These are phyloP conservation scores for Labia minor DNA, from an alignment of 2,888 invertebrate species.

Conservation along the genomic window DNA sequence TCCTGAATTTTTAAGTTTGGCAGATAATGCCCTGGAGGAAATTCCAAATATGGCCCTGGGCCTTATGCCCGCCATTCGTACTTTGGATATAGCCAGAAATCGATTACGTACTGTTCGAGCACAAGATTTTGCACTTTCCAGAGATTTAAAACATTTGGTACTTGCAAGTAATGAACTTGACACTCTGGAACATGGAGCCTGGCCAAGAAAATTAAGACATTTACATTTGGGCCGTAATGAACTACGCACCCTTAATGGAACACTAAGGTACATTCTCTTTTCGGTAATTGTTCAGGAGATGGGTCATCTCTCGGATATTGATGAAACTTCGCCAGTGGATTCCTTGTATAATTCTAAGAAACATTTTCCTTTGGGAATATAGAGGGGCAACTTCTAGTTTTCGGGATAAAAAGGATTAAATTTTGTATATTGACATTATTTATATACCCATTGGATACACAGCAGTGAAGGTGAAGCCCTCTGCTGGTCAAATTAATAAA, in stretches of 20 bases:
- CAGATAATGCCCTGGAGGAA: constrained; percentile 63
- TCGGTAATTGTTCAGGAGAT: too few species aligned
- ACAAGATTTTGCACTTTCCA: constrained; percentile 42
- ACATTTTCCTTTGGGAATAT: too few species aligned
- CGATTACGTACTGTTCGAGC: constrained; percentile 61
- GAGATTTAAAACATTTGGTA: constrained; percentile 53
- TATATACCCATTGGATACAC: too few species aligned
- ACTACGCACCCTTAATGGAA: constrained; percentile 61
- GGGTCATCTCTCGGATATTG: too few species aligned
- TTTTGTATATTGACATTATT: too few species aligned
- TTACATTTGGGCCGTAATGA: constrained; percentile 67
- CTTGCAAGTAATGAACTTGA: constrained; percentile 66
- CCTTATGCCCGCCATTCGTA: constrained; percentile 64
- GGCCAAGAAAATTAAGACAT: constrained; percentile 56
- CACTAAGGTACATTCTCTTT: constrained; percentile 55
- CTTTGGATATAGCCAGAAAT: constrained; percentile 72
- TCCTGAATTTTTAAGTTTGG: constrained; percentile 64
- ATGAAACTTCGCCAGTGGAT: too few species aligned
- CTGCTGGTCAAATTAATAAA: too few species aligned
- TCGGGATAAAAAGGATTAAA: too few species aligned
- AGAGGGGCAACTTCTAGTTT: too few species aligned
- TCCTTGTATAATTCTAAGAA: too few species aligned
- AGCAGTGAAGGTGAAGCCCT: too few species aligned
- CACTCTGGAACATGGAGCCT: constrained; percentile 57
- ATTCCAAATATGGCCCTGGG: constrained; percentile 62